Conservation (phyloP, 2,888 invertebrate species). For the Chymomyza fuscimana region DNA sequence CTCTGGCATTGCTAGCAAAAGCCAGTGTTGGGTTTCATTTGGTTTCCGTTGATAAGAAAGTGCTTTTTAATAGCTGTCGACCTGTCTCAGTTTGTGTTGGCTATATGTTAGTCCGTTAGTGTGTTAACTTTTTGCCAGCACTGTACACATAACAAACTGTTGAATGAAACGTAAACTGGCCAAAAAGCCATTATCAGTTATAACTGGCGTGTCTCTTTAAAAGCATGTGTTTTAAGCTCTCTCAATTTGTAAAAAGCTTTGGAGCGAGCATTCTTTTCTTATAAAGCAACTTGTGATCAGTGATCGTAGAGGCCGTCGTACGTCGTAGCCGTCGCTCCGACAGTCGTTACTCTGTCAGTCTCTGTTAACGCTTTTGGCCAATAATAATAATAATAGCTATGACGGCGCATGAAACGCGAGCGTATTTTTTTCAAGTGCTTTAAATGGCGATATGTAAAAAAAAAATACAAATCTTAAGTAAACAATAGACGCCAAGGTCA, state of each 20-base stretch:
- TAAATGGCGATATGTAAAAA: conserved; percentile 14
- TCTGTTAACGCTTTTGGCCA: conserved; percentile 56
- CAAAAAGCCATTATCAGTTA: conserved; percentile 32
- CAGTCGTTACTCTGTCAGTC: conserved; percentile 41
- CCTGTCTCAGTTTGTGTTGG: conserved; percentile 41
- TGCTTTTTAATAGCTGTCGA: conserved; percentile 63
- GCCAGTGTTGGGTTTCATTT: conserved; percentile 55
- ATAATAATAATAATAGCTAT: conserved; percentile 62
- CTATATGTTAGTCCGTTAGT: not conserved
- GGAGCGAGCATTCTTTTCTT: conserved; percentile 19
- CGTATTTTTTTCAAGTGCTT: not conserved
- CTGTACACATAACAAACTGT: conserved; percentile 12
- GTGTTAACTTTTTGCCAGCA: conserved; percentile 19
- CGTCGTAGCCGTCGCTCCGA: conserved; percentile 40
- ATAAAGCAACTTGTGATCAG: conserved; percentile 19
- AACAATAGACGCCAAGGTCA: conserved; percentile 53
- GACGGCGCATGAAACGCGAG: conserved; percentile 31
- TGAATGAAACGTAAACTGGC: not conserved
- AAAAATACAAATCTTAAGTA: conserved; percentile 12
- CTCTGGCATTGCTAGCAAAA: conserved; percentile 39
- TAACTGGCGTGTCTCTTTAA: not conserved
- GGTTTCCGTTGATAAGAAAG: conserved; percentile 57
- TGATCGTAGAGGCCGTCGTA: too few species aligned
- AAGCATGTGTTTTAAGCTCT: not conserved
- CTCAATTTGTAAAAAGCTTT: conserved; percentile 27